These are phyloP conservation scores for Eilema griseolum DNA, from an alignment of 2,888 invertebrate species.

Conservation along the genomic window DNA sequence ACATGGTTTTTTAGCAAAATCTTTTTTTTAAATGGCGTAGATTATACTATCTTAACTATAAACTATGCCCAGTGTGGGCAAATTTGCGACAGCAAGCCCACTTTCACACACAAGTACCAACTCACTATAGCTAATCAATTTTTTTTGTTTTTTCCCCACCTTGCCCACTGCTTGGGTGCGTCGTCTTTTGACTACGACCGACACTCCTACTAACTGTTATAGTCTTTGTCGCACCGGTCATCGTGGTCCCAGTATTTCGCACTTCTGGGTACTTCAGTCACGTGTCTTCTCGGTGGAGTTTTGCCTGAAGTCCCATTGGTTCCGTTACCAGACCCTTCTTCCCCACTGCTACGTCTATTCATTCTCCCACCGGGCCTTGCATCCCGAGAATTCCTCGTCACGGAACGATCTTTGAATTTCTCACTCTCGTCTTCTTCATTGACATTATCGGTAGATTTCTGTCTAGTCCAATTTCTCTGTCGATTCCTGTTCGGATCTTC, in stretches of 20 bases:
- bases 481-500: conserved; percentile 71
- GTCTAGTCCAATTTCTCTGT: conserved; percentile 70
- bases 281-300: conserved; percentile 68
- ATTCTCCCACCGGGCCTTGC: conserved; percentile 48
- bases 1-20: conserved; percentile 1
- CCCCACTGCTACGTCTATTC: conserved; percentile 68
- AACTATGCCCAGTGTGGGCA: conserved; percentile 9
- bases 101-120: conserved; percentile 5
- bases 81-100: conserved; percentile 8
- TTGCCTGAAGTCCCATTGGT: conserved; percentile 46
- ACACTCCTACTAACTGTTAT: conserved; percentile 74
- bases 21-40: conserved; percentile 4
- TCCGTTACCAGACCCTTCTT: conserved; percentile 40
- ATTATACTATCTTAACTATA: background rate
- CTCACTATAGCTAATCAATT: conserved; percentile 7
- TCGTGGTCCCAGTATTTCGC: conserved; percentile 84
- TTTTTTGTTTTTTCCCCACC: conserved; percentile 1
- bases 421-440: conserved; percentile 68
- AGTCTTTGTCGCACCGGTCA: conserved; percentile 80
- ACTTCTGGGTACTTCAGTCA: conserved; percentile 77
- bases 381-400: conserved; percentile 60
- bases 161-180: conserved; percentile 21
- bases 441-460: conserved; percentile 72
- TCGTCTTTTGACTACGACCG: conserved; percentile 14
- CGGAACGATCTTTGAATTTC: conserved; percentile 50